A percentile compares a stretch with the other conserved stretches of the same genome.
Evolutionary conservation across 2,797 vertebrate species (phyloP).

Genomic region (Helarctos malayanus): DNA sequence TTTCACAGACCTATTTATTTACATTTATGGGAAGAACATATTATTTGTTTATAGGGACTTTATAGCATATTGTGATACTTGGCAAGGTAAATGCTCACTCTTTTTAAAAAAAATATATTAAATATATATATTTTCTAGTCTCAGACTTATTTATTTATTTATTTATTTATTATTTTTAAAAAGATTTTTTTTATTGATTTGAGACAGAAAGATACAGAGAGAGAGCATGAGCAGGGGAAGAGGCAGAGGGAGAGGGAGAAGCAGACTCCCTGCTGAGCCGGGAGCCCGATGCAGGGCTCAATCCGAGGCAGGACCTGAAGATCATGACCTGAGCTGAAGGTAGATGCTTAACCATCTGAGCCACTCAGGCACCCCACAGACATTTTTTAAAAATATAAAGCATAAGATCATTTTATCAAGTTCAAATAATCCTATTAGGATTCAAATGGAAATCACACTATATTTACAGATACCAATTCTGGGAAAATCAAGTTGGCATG

Average conservation of each 20-base stretch:
- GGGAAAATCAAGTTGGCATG: neutral
- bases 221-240: too few relatives aligned
- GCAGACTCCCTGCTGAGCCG: too few relatives aligned
- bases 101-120: neutral
- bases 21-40: neutral
- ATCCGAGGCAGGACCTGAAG: too few relatives aligned
- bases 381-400: neutral
- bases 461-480: neutral
- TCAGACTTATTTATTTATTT: too few relatives aligned
- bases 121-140: neutral
- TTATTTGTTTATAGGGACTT: slow-evolving; percentile 3
- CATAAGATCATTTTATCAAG: neutral
- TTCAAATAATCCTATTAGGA: neutral
- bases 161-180: too few relatives aligned
- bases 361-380: neutral
- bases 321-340: too few relatives aligned
- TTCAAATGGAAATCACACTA: neutral
- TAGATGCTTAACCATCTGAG: too few relatives aligned
- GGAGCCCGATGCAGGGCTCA: too few relatives aligned
- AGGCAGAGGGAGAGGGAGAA: too few relatives aligned
- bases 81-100: neutral
- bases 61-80: neutral
- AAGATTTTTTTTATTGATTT: too few relatives aligned
- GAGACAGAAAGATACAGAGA: too few relatives aligned
- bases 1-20: neutral